These are phyloP conservation scores for Agapostemon virescens DNA, from an alignment of 2,888 invertebrate species.

Conservation along the genomic window DNA sequence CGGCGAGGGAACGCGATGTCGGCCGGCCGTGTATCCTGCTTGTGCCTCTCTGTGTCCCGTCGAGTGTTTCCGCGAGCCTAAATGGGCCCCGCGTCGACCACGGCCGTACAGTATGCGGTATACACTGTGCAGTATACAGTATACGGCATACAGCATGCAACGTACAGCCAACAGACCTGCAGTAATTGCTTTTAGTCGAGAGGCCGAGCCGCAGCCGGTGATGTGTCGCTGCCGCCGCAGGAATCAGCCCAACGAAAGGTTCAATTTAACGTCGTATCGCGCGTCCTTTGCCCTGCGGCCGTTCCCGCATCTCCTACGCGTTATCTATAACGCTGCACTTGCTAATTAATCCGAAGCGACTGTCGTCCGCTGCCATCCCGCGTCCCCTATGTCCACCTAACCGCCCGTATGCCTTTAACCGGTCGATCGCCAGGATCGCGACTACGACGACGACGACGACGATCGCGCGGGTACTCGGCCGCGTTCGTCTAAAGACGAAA, in stretches of 20 bases:
- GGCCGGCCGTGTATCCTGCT: no score
- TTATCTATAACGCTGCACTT: conserved; percentile 70
- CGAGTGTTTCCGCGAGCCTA: conserved; percentile 30
- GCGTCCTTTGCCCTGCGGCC: conserved; percentile 35
- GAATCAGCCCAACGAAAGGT: conserved; percentile 67
- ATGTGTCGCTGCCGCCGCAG: conserved; percentile 51
- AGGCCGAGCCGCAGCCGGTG: conserved; percentile 41
- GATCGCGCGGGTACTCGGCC: not conserved
- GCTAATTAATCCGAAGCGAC: conserved; percentile 69
- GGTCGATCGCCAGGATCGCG: conserved; percentile 31
- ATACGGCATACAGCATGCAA: conserved; percentile 5
- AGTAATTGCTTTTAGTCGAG: conserved; percentile 67
- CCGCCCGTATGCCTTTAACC: conserved; percentile 43
- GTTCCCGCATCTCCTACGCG: conserved; percentile 53
- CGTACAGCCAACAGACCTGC: conserved; percentile 19
- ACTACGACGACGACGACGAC: not conserved
- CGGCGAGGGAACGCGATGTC: no score
- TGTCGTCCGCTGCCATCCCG: conserved; percentile 33
- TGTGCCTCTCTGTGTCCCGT: conserved; percentile 32
- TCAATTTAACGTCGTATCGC: conserved; percentile 68
- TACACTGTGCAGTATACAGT: not conserved
- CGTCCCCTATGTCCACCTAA: conserved; percentile 53
- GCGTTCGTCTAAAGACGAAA: not conserved
- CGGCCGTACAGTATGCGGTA: conserved; percentile 17
- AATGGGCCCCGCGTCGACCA: conserved; percentile 9